These are phyloP conservation scores for Columba guinea DNA, from an alignment of 2,797 vertebrate genomes.

Conservation along the genomic window DNA sequence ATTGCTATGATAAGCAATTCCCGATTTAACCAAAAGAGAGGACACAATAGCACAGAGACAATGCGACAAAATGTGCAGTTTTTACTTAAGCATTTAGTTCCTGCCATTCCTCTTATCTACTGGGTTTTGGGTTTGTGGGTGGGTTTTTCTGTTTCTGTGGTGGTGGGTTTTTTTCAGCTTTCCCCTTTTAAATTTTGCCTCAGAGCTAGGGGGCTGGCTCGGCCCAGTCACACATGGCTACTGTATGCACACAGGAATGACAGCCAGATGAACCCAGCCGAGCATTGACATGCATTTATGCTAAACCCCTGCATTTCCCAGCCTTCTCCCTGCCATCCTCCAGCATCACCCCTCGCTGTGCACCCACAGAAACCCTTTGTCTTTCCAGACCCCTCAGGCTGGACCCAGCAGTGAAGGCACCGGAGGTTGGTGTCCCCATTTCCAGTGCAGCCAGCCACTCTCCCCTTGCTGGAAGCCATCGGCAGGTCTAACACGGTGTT, in stretches of 20 bases:
- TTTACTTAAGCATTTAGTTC: background rate
- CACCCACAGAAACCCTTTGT: background rate
- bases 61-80: background rate
- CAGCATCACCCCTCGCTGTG: rapidly evolving
- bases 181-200: background rate
- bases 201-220: background rate
- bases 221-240: background rate
- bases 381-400: background rate
- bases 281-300: background rate
- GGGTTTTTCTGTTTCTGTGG: too few species aligned
- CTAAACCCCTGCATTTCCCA: background rate
- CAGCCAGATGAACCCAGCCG: background rate
- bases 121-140: too few species aligned
- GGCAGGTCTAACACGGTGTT: rapidly evolving
- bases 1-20: slow-evolving; percentile 25
- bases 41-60: background rate
- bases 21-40: background rate
- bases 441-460: background rate
- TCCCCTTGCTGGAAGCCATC: background rate
- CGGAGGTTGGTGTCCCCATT: background rate
- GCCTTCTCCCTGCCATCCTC: background rate
- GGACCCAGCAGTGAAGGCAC: rapidly evolving
- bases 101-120: background rate
- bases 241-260: rapidly evolving
- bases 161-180: background rate